Evolutionary conservation across 2,888 invertebrate genomes (phyloP), one percentile per base, ranked within the genome.

Genomic region (Limulus polyphemus): DNA sequence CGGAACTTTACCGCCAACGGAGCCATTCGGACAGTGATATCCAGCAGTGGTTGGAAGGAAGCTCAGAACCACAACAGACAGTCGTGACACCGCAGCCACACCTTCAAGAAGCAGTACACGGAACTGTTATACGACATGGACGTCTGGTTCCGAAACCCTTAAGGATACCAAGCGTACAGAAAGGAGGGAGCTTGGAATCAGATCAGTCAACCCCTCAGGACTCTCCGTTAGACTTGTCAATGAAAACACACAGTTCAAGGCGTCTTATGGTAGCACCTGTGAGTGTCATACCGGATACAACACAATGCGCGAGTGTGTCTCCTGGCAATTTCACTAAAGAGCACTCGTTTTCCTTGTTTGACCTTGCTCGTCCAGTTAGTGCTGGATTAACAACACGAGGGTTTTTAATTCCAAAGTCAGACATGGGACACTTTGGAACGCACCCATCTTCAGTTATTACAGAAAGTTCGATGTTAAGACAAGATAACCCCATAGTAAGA

Each of bases 181-280:
- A 78, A 64, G 73, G 74, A 63, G 79, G 80, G 9, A 81, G 80
- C 11, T 70, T 81, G 47, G 82, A 83, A 69, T 80, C 81, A 32
- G 79, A 79, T 60, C 72, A 74, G 47, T 75, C 78, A 50, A 75
- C 84, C 57, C 85, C 85, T 0, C 90, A 90, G 73, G 90, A 91
- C 67, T 86, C 83, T 4, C 92, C 92, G 0, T 78, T 93, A 63
- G 92, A 93, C 76, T 79, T 92, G 51, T 90, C 90, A 16, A 81
- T 89, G 77, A 88, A 86, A 72, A 59, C 69, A 3, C 51, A 60
- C 13, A 57, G 48, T 1, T 14, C 48, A 14, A 55, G 16, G 13
- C 57, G 48, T 48, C 10, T 32, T 32, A 54, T 54, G 13, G 12
- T 1, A 4, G 16, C 54, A 16, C 54, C 54, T 4, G 54, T 32